These are phyloP conservation scores for Neoaliturus tenellus DNA, from an alignment of 2,888 invertebrate genomes.

Conservation along the genomic window DNA sequence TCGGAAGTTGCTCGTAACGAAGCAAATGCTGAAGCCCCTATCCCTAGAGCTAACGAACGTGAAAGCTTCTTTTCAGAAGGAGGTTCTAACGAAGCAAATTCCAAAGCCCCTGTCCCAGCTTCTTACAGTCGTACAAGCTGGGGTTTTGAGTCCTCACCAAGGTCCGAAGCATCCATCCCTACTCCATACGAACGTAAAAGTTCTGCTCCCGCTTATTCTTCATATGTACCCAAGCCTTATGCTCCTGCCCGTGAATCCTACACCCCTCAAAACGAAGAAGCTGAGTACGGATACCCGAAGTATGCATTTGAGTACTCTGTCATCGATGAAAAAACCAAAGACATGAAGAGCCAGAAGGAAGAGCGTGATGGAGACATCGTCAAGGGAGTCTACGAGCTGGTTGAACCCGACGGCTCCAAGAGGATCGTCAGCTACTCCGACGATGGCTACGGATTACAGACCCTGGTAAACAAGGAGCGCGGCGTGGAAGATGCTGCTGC, in stretches of 20 bases:
- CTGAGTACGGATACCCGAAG: slow-evolving; percentile 63
- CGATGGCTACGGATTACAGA: slow-evolving; percentile 68
- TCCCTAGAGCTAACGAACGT: no score
- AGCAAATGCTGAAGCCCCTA: no score
- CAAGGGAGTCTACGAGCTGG: slow-evolving; percentile 65
- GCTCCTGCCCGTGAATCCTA: slow-evolving; percentile 69
- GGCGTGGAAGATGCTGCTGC: neutral
- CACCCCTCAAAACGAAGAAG: slow-evolving; percentile 62
- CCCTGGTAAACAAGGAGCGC: slow-evolving; percentile 66
- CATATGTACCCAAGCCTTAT: slow-evolving; percentile 71
- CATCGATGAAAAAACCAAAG: slow-evolving; percentile 65
- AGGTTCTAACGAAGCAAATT: no score
- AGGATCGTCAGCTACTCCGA: slow-evolving; percentile 64
- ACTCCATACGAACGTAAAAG: slow-evolving; percentile 1
- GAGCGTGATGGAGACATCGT: slow-evolving; percentile 66
- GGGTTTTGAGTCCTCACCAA: no score
- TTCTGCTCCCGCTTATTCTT: slow-evolving; percentile 26
- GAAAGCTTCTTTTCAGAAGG: no score
- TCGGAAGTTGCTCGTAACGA: no score
- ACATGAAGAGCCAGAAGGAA: slow-evolving; percentile 66
- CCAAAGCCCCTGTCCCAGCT: no score
- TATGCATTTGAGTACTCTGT: slow-evolving; percentile 55
- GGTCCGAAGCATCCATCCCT: no score
- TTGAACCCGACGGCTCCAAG: slow-evolving; percentile 56
- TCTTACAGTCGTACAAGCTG: no score